These are phyloP conservation scores for Branchipolynoe longqiensis DNA, from an alignment of 2,888 invertebrate genomes.

Conservation along the genomic window DNA sequence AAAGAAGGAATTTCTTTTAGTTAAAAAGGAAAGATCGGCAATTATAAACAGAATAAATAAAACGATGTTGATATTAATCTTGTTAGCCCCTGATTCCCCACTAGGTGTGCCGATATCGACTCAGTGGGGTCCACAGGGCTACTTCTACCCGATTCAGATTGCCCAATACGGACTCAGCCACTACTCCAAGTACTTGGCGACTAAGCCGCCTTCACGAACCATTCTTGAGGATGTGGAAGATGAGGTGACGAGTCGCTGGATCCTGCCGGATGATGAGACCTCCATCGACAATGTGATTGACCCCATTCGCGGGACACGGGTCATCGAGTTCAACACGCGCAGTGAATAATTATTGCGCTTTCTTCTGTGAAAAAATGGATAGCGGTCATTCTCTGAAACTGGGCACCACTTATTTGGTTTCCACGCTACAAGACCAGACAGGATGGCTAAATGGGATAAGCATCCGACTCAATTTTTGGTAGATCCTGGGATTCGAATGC, in stretches of 20 bases:
- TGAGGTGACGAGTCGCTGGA: conserved; percentile 84
- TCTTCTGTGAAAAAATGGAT: too few species aligned
- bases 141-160: conserved; percentile 98
- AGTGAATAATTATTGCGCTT: conserved; percentile 73
- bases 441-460: too few species aligned
- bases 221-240: conserved; percentile 89
- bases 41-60: too few species aligned
- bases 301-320: conserved; percentile 33
- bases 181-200: conserved; percentile 96
- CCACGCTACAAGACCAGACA: too few species aligned
- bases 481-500: too few species aligned
- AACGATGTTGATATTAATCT: too few species aligned
- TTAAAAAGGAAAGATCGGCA: too few species aligned
- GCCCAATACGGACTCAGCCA: conserved; percentile 98
- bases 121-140: conserved; percentile 95
- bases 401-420: too few species aligned
- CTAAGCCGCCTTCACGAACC: conserved; percentile 89
- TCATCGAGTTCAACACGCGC: conserved; percentile 88
- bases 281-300: conserved; percentile 82
- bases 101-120: conserved; percentile 82
- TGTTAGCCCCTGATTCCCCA: too few species aligned
- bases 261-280: conserved; percentile 86
- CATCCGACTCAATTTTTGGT: too few species aligned
- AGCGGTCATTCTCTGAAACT: too few species aligned
- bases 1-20: too few species aligned